Evolutionary conservation across 2,888 invertebrate genomes (phyloP).

Genomic region (Bursaphelenchus okinawaensis): DNA sequence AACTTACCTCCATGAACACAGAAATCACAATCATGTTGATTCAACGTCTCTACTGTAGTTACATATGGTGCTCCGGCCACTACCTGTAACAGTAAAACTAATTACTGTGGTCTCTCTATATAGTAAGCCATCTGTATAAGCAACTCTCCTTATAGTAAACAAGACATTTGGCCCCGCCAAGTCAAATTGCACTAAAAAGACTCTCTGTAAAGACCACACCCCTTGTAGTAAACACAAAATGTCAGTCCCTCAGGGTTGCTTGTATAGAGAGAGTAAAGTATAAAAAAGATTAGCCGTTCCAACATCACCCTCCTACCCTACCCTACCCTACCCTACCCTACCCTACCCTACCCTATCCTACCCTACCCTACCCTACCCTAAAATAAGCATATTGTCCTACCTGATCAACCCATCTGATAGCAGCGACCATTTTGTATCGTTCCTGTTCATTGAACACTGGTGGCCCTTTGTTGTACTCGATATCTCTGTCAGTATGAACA

Average conservation of each 20-base stretch:
- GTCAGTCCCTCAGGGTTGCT: no score
- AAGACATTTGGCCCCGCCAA: no score
- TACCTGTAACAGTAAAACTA: constrained; percentile 65
- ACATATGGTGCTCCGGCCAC: constrained; percentile 96
- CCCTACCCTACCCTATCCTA: no score
- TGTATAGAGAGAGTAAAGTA: neutral
- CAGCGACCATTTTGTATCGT: constrained; percentile 88
- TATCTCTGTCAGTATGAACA: constrained; percentile 82
- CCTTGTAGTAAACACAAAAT: no score
- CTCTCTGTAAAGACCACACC: no score
- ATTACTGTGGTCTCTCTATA: no score
- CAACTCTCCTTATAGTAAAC: no score
- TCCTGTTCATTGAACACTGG: constrained; percentile 78
- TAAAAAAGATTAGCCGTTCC: neutral
- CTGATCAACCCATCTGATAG: constrained; percentile 99
- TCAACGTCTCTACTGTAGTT: constrained; percentile 88
- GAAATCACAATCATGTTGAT: constrained; percentile 91
- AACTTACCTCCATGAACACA: constrained; percentile 86
- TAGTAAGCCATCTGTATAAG: no score
- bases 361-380: no score
- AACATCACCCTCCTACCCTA: no score
- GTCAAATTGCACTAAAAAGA: no score
- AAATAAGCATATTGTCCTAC: constrained; percentile 62
- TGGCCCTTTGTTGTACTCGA: constrained; percentile 91
- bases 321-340: no score